Evolutionary conservation across 30 jellyfish, hydroid and myxozoan genomes (phyloP), one percentile per base, ranked within the genome.

Genomic region (Cassiopea xamachana): DNA sequence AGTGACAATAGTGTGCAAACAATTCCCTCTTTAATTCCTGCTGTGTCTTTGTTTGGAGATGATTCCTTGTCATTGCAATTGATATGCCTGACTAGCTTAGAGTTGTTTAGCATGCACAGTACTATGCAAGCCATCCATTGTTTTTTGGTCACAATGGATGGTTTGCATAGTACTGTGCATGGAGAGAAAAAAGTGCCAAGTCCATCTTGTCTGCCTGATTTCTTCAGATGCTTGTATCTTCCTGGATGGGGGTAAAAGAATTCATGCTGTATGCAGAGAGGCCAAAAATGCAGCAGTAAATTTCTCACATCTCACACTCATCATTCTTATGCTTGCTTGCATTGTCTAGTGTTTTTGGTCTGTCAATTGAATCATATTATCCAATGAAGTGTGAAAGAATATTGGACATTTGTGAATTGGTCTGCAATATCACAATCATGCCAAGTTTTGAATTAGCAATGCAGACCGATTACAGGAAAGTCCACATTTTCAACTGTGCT

Each of bases 401-500:
- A 27, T 0, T 59, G 69, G 46, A 84, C 2, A n/a, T 72, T 17
- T 47, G 39, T 71, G 75, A 70, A 84, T 19, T 84, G 49, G 67
- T 68, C 13, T 50, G 43, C 51, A 84, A 84, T 46, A 13, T 45
- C 73, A 84, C 75, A 6, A 47, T 84, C 12, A 60, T 1, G 10
- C 77, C 87, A 8, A 76, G 87, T 18, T 49, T 46, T 47, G 87
- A 48, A 78, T 39, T 6, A 27, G 1, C 75, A 1, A 6, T 47
- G 8, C 6, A 4, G 0, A 12, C 18, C 44, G 7, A 19, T 1
- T 6, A 55, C 1, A 17, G 64, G 3, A 43, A 19, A 79, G 61
- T 79, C 2, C 88, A 79, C 19, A 7, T 79, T 43, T 79, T 79
- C 61, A n/a, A 60, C 27, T 84, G 92, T 19, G 79, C 92, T 46